phyloP scores from a whole-genome alignment of 1,140 invertebrate genomes.

The Cotesia vestalis region DNA sequence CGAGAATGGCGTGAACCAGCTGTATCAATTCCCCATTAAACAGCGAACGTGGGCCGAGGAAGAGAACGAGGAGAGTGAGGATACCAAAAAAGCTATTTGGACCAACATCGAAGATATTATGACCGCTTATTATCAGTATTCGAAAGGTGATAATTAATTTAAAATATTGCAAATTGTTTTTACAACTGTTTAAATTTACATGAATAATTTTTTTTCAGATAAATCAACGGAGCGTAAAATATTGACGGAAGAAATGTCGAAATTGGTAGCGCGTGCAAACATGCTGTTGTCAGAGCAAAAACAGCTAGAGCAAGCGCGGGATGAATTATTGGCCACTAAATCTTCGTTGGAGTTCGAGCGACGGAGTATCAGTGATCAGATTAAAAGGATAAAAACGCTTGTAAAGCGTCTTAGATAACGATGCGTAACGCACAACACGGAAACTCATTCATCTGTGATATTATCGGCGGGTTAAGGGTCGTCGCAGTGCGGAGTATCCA shows the following conservation, averaged over 20 bases:
- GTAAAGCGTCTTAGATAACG: constrained; percentile 60
- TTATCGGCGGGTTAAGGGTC: constrained; percentile 63
- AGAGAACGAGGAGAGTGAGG: constrained; percentile 38
- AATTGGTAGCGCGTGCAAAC: constrained; percentile 52
- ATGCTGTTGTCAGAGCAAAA: constrained; percentile 55
- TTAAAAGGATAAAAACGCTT: constrained; percentile 58
- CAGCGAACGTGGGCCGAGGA: constrained; percentile 33
- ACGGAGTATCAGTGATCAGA: constrained; percentile 54
- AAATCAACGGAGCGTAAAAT: constrained; percentile 56
- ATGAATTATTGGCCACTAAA: constrained; percentile 52
- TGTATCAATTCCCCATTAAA: constrained; percentile 50
- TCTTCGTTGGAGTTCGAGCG: constrained; percentile 56
- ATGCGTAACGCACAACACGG: constrained; percentile 61
- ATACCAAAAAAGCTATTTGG: constrained; percentile 54
- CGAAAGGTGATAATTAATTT: constrained; percentile 54
- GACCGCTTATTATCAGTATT: constrained; percentile 60
- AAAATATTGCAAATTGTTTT: constrained; percentile 11
- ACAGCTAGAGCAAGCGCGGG: constrained; percentile 53
- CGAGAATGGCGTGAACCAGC: constrained; percentile 58
- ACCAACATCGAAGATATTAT: constrained; percentile 61
- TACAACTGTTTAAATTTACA: constrained; percentile 23
- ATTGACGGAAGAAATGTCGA: constrained; percentile 54
- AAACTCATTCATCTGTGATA: constrained; percentile 66
- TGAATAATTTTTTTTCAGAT: constrained; percentile 46
- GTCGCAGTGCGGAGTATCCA: constrained; percentile 44